These are phyloP conservation scores for Linnaemya tessellans DNA, from an alignment of 2,888 invertebrate genomes.

Conservation along the genomic window DNA sequence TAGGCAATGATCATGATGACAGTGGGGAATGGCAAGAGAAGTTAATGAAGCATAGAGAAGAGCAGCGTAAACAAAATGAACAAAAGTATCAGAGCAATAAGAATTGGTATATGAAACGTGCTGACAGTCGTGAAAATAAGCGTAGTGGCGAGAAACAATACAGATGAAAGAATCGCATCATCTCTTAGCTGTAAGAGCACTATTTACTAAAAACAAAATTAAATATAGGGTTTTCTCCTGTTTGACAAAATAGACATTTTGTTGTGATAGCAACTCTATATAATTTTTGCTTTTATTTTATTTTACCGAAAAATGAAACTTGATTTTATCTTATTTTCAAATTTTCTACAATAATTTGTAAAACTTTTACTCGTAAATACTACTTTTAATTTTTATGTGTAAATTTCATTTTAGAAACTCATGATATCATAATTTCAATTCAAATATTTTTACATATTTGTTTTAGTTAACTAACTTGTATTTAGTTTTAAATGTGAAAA, in stretches of 20 bases:
- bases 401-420: conserved; percentile 10
- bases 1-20: conserved; percentile 40
- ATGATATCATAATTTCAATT: conserved; percentile 1
- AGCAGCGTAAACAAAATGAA: conserved; percentile 76
- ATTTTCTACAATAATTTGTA: conserved; percentile 1
- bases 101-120: conserved; percentile 82
- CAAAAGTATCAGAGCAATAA: conserved; percentile 75
- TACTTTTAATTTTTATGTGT: conserved; percentile 8
- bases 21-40: conserved; percentile 72
- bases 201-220: not conserved
- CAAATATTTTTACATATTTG: not conserved
- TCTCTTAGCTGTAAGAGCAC: conserved; percentile 8
- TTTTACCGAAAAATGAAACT: not conserved
- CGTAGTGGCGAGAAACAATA: conserved; percentile 75
- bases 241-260: conserved; percentile 37
- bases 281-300: not conserved
- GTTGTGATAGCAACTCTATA: conserved; percentile 45
- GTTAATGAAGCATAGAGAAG: conserved; percentile 80
- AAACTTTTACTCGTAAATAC: not conserved
- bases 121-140: conserved; percentile 78
- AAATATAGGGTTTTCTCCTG: not conserved
- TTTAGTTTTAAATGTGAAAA: conserved; percentile 33
- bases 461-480: conserved; percentile 1
- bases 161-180: conserved; percentile 57
- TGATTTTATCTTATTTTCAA: conserved; percentile 9